A percentile compares a stretch with the other conserved stretches of the same genome.
phyloP scores from a whole-genome alignment of 2,888 invertebrate species.

The Chorisops tibialis region DNA sequence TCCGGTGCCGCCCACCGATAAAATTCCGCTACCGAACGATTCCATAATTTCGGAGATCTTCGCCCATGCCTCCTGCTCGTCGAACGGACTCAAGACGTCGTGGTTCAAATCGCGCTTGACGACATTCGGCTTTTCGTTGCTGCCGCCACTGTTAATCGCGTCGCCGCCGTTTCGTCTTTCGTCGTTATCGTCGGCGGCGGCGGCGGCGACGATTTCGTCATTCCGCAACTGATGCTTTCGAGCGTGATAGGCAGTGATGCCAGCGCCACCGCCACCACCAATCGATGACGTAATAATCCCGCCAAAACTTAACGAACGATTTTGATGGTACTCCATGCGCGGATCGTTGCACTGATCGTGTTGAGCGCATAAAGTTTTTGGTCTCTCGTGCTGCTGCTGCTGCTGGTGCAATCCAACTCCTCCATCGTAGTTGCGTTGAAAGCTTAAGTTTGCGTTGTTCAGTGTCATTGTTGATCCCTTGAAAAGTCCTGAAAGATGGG shows the following conservation, averaged over 20 bases:
- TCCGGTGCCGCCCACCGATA: slow-evolving; percentile 54
- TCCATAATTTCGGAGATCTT: slow-evolving; percentile 96
- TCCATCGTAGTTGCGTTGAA: slow-evolving; percentile 59
- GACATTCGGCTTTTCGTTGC: neutral
- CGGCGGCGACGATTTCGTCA: neutral
- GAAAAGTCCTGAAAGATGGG: slow-evolving; percentile 64
- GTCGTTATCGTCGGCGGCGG: neutral
- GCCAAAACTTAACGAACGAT: slow-evolving; percentile 21
- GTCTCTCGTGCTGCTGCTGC: slow-evolving; percentile 44
- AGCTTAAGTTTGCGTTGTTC: slow-evolving; percentile 54
- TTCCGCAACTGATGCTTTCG: slow-evolving; percentile 34
- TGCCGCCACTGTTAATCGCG: neutral
- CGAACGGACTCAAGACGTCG: slow-evolving; percentile 79
- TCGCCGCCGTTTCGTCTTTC: neutral
- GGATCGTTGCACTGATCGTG: neutral
- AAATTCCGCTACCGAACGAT: slow-evolving; percentile 82
- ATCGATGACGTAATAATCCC: neutral
- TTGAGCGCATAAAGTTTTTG: slow-evolving; percentile 14
- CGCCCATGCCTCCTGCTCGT: slow-evolving; percentile 90
- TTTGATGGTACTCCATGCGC: slow-evolving; percentile 13
- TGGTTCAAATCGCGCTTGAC: slow-evolving; percentile 41
- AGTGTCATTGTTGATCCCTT: slow-evolving; percentile 75
- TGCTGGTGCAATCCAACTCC: slow-evolving; percentile 53
- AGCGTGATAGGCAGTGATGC: too few relatives aligned
- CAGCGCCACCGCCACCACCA: neutral